phyloP scores from a whole-genome alignment of 2,888 invertebrate genomes.

The Poecilobothrus nobilitatus region DNA sequence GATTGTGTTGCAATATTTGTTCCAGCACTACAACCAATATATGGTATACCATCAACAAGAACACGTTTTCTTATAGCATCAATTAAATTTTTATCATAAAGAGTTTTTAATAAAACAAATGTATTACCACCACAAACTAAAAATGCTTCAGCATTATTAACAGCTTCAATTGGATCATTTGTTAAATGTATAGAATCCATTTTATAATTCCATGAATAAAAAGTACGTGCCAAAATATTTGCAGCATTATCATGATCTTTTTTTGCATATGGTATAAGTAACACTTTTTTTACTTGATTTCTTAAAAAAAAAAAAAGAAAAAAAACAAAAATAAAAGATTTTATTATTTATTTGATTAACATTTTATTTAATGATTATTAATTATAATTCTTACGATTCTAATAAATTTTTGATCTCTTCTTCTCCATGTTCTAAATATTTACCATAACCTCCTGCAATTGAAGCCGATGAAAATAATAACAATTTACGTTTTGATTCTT shows the following conservation, averaged over 20 bases:
- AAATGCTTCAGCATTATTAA: slow-evolving; percentile 54
- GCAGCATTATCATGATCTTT: slow-evolving; percentile 55
- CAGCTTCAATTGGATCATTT: slow-evolving; percentile 47
- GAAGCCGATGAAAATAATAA: too few relatives aligned
- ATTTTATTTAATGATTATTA: too few relatives aligned
- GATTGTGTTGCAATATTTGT: slow-evolving; percentile 66
- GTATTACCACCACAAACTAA: slow-evolving; percentile 71
- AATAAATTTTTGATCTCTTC: too few relatives aligned
- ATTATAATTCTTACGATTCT: too few relatives aligned
- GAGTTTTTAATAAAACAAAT: slow-evolving; percentile 55
- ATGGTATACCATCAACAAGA: slow-evolving; percentile 53
- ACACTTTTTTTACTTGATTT: slow-evolving; percentile 50
- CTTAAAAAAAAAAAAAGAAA: slow-evolving; percentile 34
- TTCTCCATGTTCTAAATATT: too few relatives aligned
- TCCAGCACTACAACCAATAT: slow-evolving; percentile 67
- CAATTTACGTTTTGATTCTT: too few relatives aligned
- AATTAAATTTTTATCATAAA: slow-evolving; percentile 57
- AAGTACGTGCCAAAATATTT: slow-evolving; percentile 48
- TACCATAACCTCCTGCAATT: too few relatives aligned
- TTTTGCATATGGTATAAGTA: slow-evolving; percentile 65
- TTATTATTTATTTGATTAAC: too few relatives aligned
- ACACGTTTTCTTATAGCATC: slow-evolving; percentile 52
- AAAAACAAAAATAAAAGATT: not conserved
- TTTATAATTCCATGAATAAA: slow-evolving; percentile 52
- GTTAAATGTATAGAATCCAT: slow-evolving; percentile 54